These are phyloP conservation scores for Acrocephalus kingi DNA, from an alignment of 2,113 vertebrate genomes.

Conservation along the genomic window DNA sequence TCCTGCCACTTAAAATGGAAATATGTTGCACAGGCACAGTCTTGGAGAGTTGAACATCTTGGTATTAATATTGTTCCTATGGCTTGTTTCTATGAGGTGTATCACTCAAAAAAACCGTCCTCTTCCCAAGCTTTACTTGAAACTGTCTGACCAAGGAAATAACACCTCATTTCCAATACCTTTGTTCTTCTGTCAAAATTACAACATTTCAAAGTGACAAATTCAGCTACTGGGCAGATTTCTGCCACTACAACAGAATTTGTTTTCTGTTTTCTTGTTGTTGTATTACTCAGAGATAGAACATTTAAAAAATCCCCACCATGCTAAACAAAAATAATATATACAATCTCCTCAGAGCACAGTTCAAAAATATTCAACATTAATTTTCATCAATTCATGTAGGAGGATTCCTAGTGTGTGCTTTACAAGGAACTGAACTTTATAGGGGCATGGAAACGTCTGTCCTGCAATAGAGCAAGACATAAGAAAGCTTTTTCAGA, in stretches of 20 bases:
- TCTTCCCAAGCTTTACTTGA: neutral
- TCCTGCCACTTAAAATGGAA: neutral
- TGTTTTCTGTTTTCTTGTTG: rapidly evolving
- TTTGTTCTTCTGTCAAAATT: neutral
- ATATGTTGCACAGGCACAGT: neutral
- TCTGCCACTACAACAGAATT: neutral
- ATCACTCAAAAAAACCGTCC: neutral
- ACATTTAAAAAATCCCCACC: neutral
- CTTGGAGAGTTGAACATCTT: neutral
- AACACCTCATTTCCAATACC: neutral
- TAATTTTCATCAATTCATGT: neutral
- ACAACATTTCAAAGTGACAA: neutral
- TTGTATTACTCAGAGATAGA: neutral
- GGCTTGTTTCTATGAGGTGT: neutral
- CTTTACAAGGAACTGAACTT: neutral
- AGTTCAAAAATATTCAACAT: neutral
- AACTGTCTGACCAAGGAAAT: neutral
- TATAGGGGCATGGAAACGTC: neutral
- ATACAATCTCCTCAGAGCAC: neutral
- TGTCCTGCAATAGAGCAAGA: neutral
- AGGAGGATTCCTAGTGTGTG: neutral
- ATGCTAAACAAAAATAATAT: neutral
- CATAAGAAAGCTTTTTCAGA: neutral
- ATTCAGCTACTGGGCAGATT: neutral
- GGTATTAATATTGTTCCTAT: neutral